Evolutionary conservation across 2,888 invertebrate species (phyloP).

Genomic region (Athalia circularis): DNA sequence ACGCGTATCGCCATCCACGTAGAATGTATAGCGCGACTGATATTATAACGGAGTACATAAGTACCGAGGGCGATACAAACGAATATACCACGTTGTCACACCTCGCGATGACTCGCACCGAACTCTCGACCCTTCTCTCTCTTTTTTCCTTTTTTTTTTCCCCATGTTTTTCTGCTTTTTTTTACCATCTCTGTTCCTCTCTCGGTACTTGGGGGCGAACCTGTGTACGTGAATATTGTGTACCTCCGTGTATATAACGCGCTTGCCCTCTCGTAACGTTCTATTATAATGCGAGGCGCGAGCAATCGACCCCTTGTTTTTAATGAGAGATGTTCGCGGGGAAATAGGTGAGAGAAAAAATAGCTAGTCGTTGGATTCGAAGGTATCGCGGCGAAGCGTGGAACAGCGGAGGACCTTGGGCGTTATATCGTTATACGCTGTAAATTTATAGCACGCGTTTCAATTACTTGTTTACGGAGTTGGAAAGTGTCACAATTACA

Average conservation of each 20-base stretch:
- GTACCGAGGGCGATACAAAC: constrained; percentile 69
- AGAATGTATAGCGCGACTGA: constrained; percentile 30
- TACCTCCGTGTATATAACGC: neutral
- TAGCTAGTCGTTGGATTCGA: constrained; percentile 32
- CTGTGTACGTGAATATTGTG: constrained; percentile 4
- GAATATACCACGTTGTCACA: constrained; percentile 74
- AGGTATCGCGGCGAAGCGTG: constrained; percentile 17
- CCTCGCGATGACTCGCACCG: constrained; percentile 71
- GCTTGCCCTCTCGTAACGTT: constrained; percentile 54
- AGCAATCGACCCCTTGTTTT: constrained; percentile 72
- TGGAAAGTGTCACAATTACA: too few species aligned
- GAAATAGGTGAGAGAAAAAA: constrained; percentile 42
- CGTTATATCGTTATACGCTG: too few species aligned
- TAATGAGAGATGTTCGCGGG: constrained; percentile 68
- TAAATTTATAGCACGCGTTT: neutral
- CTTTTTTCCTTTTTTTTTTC: constrained; percentile 39
- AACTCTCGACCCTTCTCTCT: constrained; percentile 33
- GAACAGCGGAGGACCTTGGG: neutral
- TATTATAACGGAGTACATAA: constrained; percentile 21
- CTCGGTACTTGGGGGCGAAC: constrained; percentile 26
- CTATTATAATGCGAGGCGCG: constrained; percentile 65
- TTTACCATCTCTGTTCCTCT: constrained; percentile 25
- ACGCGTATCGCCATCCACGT: neutral
- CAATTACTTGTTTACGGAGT: neutral
- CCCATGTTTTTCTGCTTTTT: constrained; percentile 48